Evolutionary conservation across 2,888 invertebrate genomes (phyloP), one percentile per base, ranked within the genome.

Genomic region (Icerya purchasi): DNA sequence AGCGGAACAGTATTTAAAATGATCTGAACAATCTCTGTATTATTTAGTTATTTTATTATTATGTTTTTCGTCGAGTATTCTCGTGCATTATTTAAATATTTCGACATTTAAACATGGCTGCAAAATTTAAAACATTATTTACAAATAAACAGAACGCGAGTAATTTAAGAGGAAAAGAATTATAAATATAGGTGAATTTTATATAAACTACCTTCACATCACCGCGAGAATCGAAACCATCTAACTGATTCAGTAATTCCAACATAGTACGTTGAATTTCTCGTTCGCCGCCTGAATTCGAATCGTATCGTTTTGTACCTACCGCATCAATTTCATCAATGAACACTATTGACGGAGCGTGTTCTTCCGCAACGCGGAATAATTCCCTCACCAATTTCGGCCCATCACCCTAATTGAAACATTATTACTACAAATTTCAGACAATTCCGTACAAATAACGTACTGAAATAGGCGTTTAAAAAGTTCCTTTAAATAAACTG

Each of bases 181-280:
- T 25, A 49, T 21, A 2, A 53, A 50, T 54, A 36, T 2, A 55
- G 49, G 10, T 5, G n/a, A n/a, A n/a, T n/a, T n/a, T n/a, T n/a
- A n/a, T n/a, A n/a, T 61, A 3, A 64, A 69, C 70, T 70, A 88
- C 90, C 78, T 94, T 94, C 3, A 93, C 93, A 77, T 96, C 94
- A 21, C 93, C 94, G 58, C 92, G 77, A 0, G 93, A 92, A 75
- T 94, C 93, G 74, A 93, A 94, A 61, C 98, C 98, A 75, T 98
- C 98, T 56, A 98, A 76, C 72, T 99, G 98, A 75, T 99, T 99
- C 18, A 98, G 77, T 61, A 99, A 75, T 72, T 99, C 98, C 73
- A 99, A 82, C 98, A 98, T 98, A 61, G 98, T 98, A 71, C 98
- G 81, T 73, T 99, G 98, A 71, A 99, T 98, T 79, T 98, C 98